Evolutionary conservation across 2,797 vertebrate species (phyloP).

Genomic region (Gymnothorax reevesii): DNA sequence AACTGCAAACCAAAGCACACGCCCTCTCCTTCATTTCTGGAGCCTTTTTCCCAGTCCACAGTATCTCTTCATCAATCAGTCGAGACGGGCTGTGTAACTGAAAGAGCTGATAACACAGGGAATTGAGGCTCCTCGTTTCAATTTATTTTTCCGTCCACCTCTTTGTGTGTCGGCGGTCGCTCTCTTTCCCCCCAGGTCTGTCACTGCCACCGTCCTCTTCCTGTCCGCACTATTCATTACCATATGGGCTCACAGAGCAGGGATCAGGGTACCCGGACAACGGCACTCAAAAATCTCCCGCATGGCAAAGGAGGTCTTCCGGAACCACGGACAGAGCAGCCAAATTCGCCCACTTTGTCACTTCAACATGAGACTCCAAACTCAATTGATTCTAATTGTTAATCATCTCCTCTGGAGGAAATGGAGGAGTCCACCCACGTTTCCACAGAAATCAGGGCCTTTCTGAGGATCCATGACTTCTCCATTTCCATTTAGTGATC

Average conservation of each 20-base stretch:
- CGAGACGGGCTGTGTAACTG: not conserved
- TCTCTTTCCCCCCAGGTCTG: not conserved
- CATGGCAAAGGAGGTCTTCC: not conserved
- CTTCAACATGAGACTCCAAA: not conserved
- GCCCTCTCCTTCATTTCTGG: slow-evolving; percentile 30
- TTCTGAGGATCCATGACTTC: not conserved
- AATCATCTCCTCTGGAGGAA: not conserved
- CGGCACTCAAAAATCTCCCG: not conserved
- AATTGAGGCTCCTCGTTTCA: not conserved
- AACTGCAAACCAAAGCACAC: slow-evolving; percentile 60
- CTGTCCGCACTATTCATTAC: not conserved
- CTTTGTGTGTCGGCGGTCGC: not conserved
- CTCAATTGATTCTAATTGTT: not conserved
- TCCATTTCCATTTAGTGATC: not conserved
- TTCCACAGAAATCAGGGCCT: not conserved
- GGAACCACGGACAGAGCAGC: not conserved
- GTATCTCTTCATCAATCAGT: slow-evolving; percentile 10
- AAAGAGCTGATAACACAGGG: not conserved
- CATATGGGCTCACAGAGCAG: not conserved
- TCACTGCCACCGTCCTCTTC: not conserved
- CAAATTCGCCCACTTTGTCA: not conserved
- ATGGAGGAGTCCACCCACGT: not conserved
- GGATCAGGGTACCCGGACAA: not conserved
- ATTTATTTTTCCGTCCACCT: not conserved
- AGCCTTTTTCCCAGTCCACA: not conserved